phyloP scores from a whole-genome alignment of 92 coral and sea anemone species.

The Isaurus tuberculatus region DNA sequence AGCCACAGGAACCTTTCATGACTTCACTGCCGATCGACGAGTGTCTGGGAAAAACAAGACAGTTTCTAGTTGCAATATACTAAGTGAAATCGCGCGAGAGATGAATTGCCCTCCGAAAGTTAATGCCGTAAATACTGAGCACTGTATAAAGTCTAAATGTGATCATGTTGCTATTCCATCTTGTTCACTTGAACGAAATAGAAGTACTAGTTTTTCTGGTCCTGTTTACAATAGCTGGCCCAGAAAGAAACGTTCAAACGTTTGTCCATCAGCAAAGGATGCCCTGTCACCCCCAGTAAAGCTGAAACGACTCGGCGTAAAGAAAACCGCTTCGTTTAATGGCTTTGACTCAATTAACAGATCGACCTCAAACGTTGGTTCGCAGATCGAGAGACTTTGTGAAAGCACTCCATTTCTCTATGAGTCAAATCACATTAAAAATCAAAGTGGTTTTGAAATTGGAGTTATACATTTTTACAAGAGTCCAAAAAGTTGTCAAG shows the following conservation, averaged over 20 bases:
- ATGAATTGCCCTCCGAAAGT: slow-evolving; percentile 59
- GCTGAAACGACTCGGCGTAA: slow-evolving; percentile 69
- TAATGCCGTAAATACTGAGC: slow-evolving; percentile 46
- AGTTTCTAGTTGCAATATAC: slow-evolving; percentile 50
- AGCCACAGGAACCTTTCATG: slow-evolving; percentile 95
- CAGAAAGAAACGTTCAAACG: slow-evolving; percentile 62
- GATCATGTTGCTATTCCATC: slow-evolving; percentile 24
- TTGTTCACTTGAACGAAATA: neutral
- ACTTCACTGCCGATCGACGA: slow-evolving; percentile 71
- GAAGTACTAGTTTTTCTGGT: slow-evolving; percentile 69
- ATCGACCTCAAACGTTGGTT: slow-evolving; percentile 25
- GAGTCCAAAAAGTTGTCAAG: slow-evolving; percentile 65
- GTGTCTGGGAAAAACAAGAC: slow-evolving; percentile 26
- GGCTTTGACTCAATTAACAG: slow-evolving; percentile 77
- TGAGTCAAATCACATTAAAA: slow-evolving; percentile 70
- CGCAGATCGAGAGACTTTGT: neutral
- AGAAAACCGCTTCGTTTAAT: slow-evolving; percentile 84
- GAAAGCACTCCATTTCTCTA: slow-evolving; percentile 71
- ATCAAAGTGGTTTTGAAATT: slow-evolving; percentile 79
- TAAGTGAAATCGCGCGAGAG: slow-evolving; percentile 79
- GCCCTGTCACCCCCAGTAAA: slow-evolving; percentile 78
- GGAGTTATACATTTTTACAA: slow-evolving; percentile 93
- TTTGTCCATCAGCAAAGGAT: slow-evolving; percentile 37
- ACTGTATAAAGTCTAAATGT: slow-evolving; percentile 29
- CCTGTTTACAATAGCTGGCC: slow-evolving; percentile 80